Base-by-base conservation (phyloP, 53 echinoderm and acorn worm species). In the Zoroaster sp. region DNA sequence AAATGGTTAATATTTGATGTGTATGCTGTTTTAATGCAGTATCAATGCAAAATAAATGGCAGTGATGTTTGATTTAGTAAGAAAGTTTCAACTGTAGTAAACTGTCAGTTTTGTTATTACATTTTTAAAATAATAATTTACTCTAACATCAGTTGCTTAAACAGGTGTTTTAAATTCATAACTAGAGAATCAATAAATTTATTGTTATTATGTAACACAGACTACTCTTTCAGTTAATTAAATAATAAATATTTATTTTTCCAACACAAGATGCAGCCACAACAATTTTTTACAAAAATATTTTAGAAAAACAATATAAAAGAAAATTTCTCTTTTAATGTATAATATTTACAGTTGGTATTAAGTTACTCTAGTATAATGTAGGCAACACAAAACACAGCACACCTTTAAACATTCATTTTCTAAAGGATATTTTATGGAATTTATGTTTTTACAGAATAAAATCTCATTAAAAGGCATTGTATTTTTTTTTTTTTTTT, bases 181-280 rank as follows among this genome's bases (percentile, higher is more conserved):
- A 66, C 30, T 44, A 31, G 4, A 11, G 44, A 43, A 45, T 23
- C 42, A 75, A 75, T 44, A 14, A 76, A 30, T 28, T 33, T 0
- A 51, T 3, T n/a, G n/a, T n/a, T 38, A 37, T 18, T 38, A 20
- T 39, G 35, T 21, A 3, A 35, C 31, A 20, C 63, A 38, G 21
- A 36, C 11, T 3, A 35, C 35, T 14, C 23, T 23, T 15, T 38
- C 30, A 66, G 15, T 63, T 80, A 25, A 15, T 54, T 81, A 81
- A 81, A 81, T 81, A 81, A 81, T 81, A 81, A 81, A 81, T 81
- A 81, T 81, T 81, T 66, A 67, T 81, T 53, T 18, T 38, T 40
- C 38, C 67, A 23, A 66, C 30, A 63, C 80, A 81, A 81, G 44
- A 40, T 81, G 41, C 67, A 67, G 66, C 66, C 67, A 81, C 66